Base-by-base conservation (phyloP, 2,888 invertebrate species). In the Cancer borealis region DNA sequence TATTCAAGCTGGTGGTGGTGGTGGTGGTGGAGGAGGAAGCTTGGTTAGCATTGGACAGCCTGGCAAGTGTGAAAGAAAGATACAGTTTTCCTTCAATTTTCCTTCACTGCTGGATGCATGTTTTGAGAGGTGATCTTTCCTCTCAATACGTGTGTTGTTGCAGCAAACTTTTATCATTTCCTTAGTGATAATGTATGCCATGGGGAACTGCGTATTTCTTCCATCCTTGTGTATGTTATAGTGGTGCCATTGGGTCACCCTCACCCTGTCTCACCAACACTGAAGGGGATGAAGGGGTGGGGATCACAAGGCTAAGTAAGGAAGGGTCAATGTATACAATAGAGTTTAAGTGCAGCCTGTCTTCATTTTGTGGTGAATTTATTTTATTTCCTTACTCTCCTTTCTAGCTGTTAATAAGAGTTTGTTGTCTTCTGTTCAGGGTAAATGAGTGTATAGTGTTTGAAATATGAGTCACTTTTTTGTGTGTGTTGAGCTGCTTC, bases 41-140 rank as follows among this genome's bases (percentile, higher is more conserved):
- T 84, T 84, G 73, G 73, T 73, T 73, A 73, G 73, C 73, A 26
- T 73, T n/a, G 17, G 30, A 84, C 39, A 39, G n/a, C 84, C 17
- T 84, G 84, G 84, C 84, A 14, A 30, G 84, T 39, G 84, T 84
- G 84, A 84, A 84, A 66, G 66, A 66, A 66, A 26, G 73, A 73
- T n/a, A 73, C 73, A 73, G 73, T 26, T 73, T 8, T 10, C 73
- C 73, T 73, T 73, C 8, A 5, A 73, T 26, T 73, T 73, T 73
- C 26, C 73, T 39, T 73, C 73, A 73, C 6, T 73, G 73, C 8
- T 73, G 26, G 26, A 26, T 73, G 6, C 14, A 12, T 54, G 14
- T 54, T 8, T 73, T 73, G 39, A 39, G 84, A 39, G 39, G 4
- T 84, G 14, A 14, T 84, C 84, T 14, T 84, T 84, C 39, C 84